phyloP scores from a whole-genome alignment of 2,888 invertebrate genomes.

The Apotomis capreana region DNA sequence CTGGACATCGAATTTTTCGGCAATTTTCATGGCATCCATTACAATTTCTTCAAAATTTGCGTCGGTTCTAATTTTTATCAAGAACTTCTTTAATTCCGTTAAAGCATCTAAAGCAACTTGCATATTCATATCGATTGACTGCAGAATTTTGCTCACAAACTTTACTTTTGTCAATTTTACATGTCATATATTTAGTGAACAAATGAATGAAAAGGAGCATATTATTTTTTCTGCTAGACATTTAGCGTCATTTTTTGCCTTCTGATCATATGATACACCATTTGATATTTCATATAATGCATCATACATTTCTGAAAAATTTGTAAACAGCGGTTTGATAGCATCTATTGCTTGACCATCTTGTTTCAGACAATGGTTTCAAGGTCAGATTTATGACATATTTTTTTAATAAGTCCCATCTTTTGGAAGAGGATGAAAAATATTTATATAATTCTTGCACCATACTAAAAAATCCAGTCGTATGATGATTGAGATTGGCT shows the following conservation, averaged over 20 bases:
- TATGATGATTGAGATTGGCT: constrained; percentile 42
- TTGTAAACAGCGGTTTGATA: constrained; percentile 43
- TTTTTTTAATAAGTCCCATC: constrained; percentile 45
- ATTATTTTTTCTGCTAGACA: constrained; percentile 38
- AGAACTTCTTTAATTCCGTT: constrained; percentile 45
- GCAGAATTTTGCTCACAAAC: constrained; percentile 43
- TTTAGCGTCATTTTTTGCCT: constrained; percentile 24
- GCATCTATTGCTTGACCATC: constrained; percentile 45
- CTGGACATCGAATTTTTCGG: constrained; percentile 41
- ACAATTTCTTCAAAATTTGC: constrained; percentile 46
- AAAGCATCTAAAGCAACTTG: constrained; percentile 47
- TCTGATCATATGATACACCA: constrained; percentile 42
- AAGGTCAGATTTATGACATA: constrained; percentile 44
- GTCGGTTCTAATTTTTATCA: constrained; percentile 43
- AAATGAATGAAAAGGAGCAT: constrained; percentile 43
- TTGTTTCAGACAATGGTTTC: constrained; percentile 44
- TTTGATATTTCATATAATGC: constrained; percentile 43
- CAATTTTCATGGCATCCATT: constrained; percentile 45
- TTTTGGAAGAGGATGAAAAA: constrained; percentile 44
- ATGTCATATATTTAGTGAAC: constrained; percentile 42
- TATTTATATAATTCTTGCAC: constrained; percentile 44
- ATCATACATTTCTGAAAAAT: constrained; percentile 43
- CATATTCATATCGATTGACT: constrained; percentile 46
- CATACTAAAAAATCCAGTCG: constrained; percentile 43
- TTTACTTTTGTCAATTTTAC: constrained; percentile 43